These are phyloP conservation scores for Myotis lucifugus DNA, from an alignment of 2,113 vertebrate species.

Conservation along the genomic window DNA sequence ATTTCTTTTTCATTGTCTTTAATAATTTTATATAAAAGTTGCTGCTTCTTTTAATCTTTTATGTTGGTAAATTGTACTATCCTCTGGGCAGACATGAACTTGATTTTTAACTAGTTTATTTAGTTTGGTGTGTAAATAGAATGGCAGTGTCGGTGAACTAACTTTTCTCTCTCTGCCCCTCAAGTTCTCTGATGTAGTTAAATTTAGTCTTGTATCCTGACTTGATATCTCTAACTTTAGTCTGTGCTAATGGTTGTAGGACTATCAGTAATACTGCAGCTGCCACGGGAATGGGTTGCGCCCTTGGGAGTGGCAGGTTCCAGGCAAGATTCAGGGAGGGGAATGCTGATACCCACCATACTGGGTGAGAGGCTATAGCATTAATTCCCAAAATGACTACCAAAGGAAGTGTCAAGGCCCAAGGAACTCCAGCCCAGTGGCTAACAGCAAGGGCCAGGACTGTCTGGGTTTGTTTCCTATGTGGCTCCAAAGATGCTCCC, in stretches of 20 bases:
- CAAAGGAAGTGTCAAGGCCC: constrained; percentile 80
- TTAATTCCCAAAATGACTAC: constrained; percentile 75
- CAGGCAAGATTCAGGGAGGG: constrained; percentile 79
- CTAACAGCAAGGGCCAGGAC: constrained; percentile 57
- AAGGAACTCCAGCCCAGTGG: constrained; percentile 56
- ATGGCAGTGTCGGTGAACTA: constrained; percentile 82
- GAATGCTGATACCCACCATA: constrained; percentile 64
- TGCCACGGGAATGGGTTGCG: constrained; percentile 45
- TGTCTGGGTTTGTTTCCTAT: background rate
- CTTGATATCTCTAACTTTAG: constrained; percentile 71
- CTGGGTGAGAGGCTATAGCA: constrained; percentile 68
- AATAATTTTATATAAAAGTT: constrained; percentile 90
- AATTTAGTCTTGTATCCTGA: constrained; percentile 67
- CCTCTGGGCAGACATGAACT: constrained; percentile 87
- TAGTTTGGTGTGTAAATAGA: constrained; percentile 83
- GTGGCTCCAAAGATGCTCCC: constrained; percentile 55
- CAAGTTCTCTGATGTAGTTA: constrained; percentile 69
- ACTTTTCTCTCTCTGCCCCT: constrained; percentile 76
- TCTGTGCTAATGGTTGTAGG: constrained; percentile 75
- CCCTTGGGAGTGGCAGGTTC: constrained; percentile 65
- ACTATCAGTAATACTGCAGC: constrained; percentile 54
- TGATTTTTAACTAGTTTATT: constrained; percentile 82
- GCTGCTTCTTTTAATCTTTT: constrained; percentile 89
- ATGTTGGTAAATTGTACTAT: constrained; percentile 85
- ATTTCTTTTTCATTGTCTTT: constrained; percentile 88